Evolutionary conservation across 1,140 invertebrate genomes (phyloP).

Genomic region (Nephotettix cincticeps): DNA sequence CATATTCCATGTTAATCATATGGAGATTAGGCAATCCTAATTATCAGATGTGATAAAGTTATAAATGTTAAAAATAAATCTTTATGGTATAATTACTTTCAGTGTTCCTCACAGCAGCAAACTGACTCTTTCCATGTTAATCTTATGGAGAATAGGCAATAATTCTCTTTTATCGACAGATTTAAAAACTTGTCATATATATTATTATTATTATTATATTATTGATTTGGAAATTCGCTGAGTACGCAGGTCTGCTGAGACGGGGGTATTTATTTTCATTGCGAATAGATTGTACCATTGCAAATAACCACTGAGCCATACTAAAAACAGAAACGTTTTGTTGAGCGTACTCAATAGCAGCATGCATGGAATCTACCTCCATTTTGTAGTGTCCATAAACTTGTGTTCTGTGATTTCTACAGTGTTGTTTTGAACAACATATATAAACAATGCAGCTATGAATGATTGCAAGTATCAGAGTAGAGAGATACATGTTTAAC

Average conservation of each 20-base stretch:
- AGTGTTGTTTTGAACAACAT: not conserved
- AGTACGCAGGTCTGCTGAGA: too few species aligned
- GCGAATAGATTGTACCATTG: not conserved
- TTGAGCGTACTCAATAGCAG: not conserved
- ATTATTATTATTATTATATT: not conserved
- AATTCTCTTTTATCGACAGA: too few species aligned
- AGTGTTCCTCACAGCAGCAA: too few species aligned
- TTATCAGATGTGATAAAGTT: too few species aligned
- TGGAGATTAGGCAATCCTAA: too few species aligned
- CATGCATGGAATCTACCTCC: not conserved
- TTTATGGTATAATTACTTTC: too few species aligned
- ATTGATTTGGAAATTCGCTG: too few species aligned
- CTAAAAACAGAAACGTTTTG: not conserved
- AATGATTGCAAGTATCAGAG: slow-evolving; percentile 35
- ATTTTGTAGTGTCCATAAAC: not conserved
- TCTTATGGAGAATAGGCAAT: too few species aligned
- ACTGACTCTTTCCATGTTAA: too few species aligned
- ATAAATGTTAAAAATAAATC: too few species aligned
- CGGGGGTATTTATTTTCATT: too few species aligned
- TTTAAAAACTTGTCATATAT: not conserved
- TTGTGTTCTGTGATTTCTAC: not conserved
- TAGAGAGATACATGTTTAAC: slow-evolving; percentile 34
- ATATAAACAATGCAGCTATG: not conserved
- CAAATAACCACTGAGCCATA: not conserved
- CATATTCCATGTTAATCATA: too few species aligned